Evolutionary conservation across 2,797 vertebrate genomes (phyloP), one percentile per base, ranked within the genome.

Genomic region (Nothura maculosa): DNA sequence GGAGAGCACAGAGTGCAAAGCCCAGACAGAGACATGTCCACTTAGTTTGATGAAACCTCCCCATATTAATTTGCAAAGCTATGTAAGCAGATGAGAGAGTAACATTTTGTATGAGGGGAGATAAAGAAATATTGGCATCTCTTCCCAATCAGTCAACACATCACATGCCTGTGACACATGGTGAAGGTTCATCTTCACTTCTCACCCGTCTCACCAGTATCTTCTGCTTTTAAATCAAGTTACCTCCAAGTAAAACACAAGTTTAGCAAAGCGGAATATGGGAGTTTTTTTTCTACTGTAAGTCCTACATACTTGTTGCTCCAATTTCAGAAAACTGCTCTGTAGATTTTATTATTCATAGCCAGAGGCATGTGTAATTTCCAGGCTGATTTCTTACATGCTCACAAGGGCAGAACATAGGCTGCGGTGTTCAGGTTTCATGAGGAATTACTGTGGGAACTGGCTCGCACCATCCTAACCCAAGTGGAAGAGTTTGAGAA

Each of bases 351-450:
- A 73, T 91, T 91, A 93, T 93, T 92, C 94, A 81, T 93, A 94
- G 85, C 95, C 92, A 94, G 93, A 93, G 96, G 93, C 92, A 63
- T 76, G 70, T 36, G 67, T 81, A 91, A 81, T 93, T 88, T 93
- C 74, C 78, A 50, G 18, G 60, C 45, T 94, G 89, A 93, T 57
- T 95, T 89, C 87, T 87, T 78, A 43, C 52, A 85, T 92, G 67
- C 77, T 93, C 9, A 0, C 66, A 64, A 68, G 90, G 74, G 82
- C 64, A 92, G 74, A 93, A 92, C 79, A 52, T 27, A 61, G 80
- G 74, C 74, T 15, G 3, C 0, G 3, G 79, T 54, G 60, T 91
- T 92, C 90, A 70, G 28, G 61, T 96, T 96, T 96, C 95, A 92
- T 40, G 38, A 93, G 38, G 90, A 93, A 93, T 94, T 94, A 61